Conservation (phyloP, 2,797 vertebrate species). For the Sparus aurata region DNA sequence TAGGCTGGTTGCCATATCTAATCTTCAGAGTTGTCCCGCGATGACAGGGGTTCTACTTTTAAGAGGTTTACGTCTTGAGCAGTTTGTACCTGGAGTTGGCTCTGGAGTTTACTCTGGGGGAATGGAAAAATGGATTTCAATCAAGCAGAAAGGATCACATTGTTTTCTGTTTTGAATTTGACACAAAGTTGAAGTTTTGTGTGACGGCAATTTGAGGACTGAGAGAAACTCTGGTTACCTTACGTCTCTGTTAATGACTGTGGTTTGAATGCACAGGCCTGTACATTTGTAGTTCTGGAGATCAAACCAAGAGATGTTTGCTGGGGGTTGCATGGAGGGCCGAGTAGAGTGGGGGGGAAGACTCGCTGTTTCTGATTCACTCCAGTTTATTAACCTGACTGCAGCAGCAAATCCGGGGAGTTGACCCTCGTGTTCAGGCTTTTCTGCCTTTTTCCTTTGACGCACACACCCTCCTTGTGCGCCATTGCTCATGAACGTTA, state of each 20-base stretch:
- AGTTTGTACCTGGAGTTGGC: slow-evolving; percentile 48
- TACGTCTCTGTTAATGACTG: slow-evolving; percentile 7
- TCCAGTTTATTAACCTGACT: too few relatives aligned
- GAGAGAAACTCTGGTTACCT: slow-evolving; percentile 24
- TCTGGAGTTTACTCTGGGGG: slow-evolving; percentile 51
- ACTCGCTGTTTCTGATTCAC: too few relatives aligned
- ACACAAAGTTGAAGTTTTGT: slow-evolving; percentile 35
- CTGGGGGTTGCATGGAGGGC: too few relatives aligned
- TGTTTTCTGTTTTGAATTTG: slow-evolving; percentile 54
- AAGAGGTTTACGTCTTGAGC: slow-evolving; percentile 29
- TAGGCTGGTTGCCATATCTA: slow-evolving; percentile 56
- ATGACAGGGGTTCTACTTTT: slow-evolving; percentile 64
- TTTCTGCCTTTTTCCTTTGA: too few relatives aligned
- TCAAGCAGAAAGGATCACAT: slow-evolving; percentile 34
- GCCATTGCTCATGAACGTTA: too few relatives aligned
- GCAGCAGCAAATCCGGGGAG: too few relatives aligned
- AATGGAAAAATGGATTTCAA: slow-evolving; percentile 57
- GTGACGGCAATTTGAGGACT: slow-evolving; percentile 8
- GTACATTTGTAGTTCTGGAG: neutral
- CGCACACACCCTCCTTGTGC: too few relatives aligned
- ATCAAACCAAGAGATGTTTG: too few relatives aligned
- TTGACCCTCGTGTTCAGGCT: too few relatives aligned
- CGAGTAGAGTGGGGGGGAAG: too few relatives aligned
- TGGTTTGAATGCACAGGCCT: neutral
- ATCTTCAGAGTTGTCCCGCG: slow-evolving; percentile 59